phyloP scores from a whole-genome alignment of 2,113 vertebrate genomes.

The Chunga burmeisteri region DNA sequence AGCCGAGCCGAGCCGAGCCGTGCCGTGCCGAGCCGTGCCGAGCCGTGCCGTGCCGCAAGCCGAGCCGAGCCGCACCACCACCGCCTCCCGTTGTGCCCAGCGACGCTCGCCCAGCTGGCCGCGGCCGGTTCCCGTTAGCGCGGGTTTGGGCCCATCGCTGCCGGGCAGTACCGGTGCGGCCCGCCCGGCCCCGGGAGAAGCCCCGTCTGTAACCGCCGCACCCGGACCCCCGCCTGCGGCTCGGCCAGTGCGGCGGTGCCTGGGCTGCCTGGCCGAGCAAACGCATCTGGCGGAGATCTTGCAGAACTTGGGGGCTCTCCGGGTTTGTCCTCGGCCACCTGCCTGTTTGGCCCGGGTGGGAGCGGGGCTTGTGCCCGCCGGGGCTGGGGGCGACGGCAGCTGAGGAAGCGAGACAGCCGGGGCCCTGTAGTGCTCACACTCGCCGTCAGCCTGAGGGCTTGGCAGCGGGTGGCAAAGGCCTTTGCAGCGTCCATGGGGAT shows the following conservation, averaged over 20 bases:
- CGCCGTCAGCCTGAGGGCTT: not conserved
- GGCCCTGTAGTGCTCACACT: fast-evolving
- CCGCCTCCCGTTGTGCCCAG: too few species aligned
- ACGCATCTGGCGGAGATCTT: too few species aligned
- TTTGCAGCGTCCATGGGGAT: not conserved
- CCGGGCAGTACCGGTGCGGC: not conserved
- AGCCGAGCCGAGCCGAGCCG: too few species aligned
- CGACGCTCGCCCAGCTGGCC: not conserved
- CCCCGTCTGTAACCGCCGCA: not conserved
- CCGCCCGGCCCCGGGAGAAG: too few species aligned
- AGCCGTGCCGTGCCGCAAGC: too few species aligned
- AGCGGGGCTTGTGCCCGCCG: not conserved
- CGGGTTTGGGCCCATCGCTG: too few species aligned
- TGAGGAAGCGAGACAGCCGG: not conserved
- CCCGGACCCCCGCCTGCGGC: not conserved
- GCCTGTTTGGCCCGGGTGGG: not conserved
- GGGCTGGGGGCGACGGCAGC: not conserved
- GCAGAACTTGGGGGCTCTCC: fast-evolving
- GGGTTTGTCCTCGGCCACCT: not conserved
- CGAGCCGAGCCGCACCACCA: too few species aligned
- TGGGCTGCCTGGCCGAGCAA: not conserved
- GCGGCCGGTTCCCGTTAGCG: not conserved
- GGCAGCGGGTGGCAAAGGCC: not conserved
- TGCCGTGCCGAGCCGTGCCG: fast-evolving
- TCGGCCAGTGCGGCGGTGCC: not conserved